Base-by-base conservation (phyloP, 2,888 invertebrate species). In the Elmis aenea region DNA sequence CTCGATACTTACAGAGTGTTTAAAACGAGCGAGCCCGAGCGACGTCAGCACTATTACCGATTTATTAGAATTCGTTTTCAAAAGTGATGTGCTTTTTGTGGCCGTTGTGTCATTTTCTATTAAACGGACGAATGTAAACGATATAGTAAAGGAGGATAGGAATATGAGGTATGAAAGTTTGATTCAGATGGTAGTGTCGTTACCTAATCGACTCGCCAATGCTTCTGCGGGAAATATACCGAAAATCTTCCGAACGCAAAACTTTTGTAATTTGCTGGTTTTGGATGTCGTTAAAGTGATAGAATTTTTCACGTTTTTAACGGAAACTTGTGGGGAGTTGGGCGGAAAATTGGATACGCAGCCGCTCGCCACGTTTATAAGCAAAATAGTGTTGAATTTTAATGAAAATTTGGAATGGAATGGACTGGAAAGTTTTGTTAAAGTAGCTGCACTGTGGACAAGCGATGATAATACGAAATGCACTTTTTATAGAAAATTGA, bases 151-250 rank as follows among this genome's bases (percentile, higher is more conserved):
- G 21, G 41, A 37, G 26, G 34, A 48, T 8, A 31, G 45, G 3
- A 45, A 61, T 8, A 53, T 61, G 21, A 52, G 48, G 13, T n/a
- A n/a, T n/a, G n/a, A n/a, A n/a, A n/a, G n/a, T n/a, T n/a, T 73
- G 12, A 69, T 83, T 0, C 83, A 83, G 55, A 52, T 76, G 26
- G 52, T 87, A 31, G 66, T 78, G 4, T 81, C 83, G 2, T 52
- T 89, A 30, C 87, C 89, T 0, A 78, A 72, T 51, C 69, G 81
- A 46, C 67, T 88, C 23, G 83, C 85, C 5, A 90, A 90, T 57
- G 73, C 72, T 50, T 50, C 80, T 14, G 66, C 77, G 42, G 68
- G 67, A 1, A 67, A 75, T 15, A 68, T 77, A 3, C 75, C 79
- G 0, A 69, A 72, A 38, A 68, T 73, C 10, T 85, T 83, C 55